Conservation (phyloP, 1,140 invertebrate genomes). For the Campodea augens region DNA sequence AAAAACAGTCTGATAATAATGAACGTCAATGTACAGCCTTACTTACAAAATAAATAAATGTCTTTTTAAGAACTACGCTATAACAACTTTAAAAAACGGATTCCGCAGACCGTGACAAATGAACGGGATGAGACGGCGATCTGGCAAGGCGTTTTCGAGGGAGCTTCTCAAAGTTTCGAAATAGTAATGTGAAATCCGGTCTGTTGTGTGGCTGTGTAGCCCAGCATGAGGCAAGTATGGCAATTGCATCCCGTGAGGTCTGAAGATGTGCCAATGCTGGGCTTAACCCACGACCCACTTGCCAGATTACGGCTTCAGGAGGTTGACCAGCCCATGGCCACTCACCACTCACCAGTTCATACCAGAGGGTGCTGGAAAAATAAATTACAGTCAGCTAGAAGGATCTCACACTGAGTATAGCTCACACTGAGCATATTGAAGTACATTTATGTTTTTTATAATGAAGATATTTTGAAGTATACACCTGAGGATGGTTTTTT, state of each 20-base stretch:
- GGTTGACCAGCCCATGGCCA: conserved; percentile 89
- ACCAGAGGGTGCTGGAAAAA: conserved; percentile 82
- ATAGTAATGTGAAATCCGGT: conserved; percentile 70
- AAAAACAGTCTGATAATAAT: no score
- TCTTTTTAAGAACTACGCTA: no score
- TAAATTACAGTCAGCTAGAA: conserved; percentile 11
- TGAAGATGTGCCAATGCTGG: conserved; percentile 84
- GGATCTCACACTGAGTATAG: background rate
- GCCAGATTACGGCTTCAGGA: conserved; percentile 92
- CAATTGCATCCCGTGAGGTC: conserved; percentile 90
- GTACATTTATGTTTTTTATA: no score
- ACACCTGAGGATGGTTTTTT: no score
- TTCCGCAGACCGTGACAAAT: conserved; percentile 77
- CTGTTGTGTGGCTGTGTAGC: conserved; percentile 60
- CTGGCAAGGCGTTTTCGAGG: conserved; percentile 85
- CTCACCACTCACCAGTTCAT: conserved; percentile 86
- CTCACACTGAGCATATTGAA: no score
- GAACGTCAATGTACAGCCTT: no score
- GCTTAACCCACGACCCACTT: conserved; percentile 91
- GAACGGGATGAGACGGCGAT: conserved; percentile 92
- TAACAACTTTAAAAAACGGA: conserved; percentile 71
- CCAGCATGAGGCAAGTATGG: conserved; percentile 95
- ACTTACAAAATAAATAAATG: no score
- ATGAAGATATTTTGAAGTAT: no score
- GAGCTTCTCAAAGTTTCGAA: conserved; percentile 69